phyloP scores from a whole-genome alignment of 2,888 invertebrate species.

The Salpingus planirostris region DNA sequence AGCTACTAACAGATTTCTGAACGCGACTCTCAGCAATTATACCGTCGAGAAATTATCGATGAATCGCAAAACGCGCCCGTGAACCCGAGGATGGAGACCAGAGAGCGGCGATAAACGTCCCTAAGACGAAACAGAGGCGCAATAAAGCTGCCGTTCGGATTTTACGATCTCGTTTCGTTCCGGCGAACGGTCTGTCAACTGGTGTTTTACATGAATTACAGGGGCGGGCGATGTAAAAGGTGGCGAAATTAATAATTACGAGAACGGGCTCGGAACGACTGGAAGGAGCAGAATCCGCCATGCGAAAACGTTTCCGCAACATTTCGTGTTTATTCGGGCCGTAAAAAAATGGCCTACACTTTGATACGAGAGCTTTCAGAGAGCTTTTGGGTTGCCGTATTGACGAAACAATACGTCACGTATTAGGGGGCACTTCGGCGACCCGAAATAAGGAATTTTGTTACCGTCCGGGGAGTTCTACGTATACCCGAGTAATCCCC shows the following conservation, averaged over 20 bases:
- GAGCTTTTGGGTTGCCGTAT: too few relatives aligned
- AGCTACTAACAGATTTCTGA: conserved; percentile 19
- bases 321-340: too few relatives aligned
- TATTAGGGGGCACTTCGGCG: too few relatives aligned
- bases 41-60: conserved; percentile 1
- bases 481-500: too few relatives aligned
- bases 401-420: too few relatives aligned
- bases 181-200: conserved; percentile 5
- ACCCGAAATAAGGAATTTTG: too few relatives aligned
- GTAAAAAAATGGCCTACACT: too few relatives aligned
- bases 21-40: conserved; percentile 4
- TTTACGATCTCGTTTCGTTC: conserved; percentile 9
- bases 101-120: conserved; percentile 2
- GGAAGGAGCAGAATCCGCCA: too few relatives aligned
- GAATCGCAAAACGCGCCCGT: conserved; percentile 2
- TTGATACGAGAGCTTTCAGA: too few relatives aligned
- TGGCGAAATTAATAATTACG: conserved; percentile 12
- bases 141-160: conserved; percentile 8
- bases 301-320: too few relatives aligned
- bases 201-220: conserved; percentile 3
- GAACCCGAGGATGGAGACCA: conserved; percentile 1
- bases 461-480: too few relatives aligned
- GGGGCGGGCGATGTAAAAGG: conserved; percentile 4
- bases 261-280: too few relatives aligned
- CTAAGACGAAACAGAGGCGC: conserved; percentile 6